Percentiles rank a stretch among this genome's conserved stretches.
These are phyloP conservation scores for Drosophila suboccidentalis DNA, from an alignment of 2,888 invertebrate species.

Conservation along the genomic window DNA sequence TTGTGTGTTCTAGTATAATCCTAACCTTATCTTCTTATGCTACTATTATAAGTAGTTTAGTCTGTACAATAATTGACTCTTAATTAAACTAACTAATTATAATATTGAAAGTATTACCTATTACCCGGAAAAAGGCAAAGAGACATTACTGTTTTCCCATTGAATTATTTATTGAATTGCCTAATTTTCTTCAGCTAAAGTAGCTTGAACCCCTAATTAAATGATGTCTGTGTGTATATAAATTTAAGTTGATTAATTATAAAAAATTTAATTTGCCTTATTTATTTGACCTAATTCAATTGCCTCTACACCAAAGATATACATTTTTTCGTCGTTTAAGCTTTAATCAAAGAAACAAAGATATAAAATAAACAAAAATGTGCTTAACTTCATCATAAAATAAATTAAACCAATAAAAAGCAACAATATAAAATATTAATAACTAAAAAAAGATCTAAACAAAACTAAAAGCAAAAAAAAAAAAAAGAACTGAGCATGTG, in stretches of 20 bases:
- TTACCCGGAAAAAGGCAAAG: not conserved
- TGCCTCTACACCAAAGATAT: slow-evolving; percentile 39
- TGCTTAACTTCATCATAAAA: slow-evolving; percentile 49
- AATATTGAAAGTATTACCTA: slow-evolving; percentile 3
- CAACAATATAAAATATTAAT: slow-evolving; percentile 9
- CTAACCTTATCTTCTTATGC: slow-evolving; percentile 39
- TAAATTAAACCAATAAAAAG: slow-evolving; percentile 17
- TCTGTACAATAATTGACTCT: slow-evolving; percentile 35
- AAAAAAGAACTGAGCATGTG: slow-evolving; percentile 72
- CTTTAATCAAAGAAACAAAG: slow-evolving; percentile 46
- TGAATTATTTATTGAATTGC: slow-evolving; percentile 12
- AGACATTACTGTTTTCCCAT: not conserved
- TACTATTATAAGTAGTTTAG: slow-evolving; percentile 40
- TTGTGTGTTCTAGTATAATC: slow-evolving; percentile 38
- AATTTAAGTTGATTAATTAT: slow-evolving; percentile 17
- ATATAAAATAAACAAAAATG: slow-evolving; percentile 39
- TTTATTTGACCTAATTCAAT: slow-evolving; percentile 38
- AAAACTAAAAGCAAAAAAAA: slow-evolving; percentile 52
- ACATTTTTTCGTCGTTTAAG: slow-evolving; percentile 29
- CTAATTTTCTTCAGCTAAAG: slow-evolving; percentile 12
- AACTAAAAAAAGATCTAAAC: slow-evolving; percentile 23
- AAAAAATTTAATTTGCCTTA: slow-evolving; percentile 20
- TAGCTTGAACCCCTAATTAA: slow-evolving; percentile 19
- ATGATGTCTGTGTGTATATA: slow-evolving; percentile 43
- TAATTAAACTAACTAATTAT: slow-evolving; percentile 9